Evolutionary conservation across 2,113 vertebrate genomes (phyloP), one percentile per base, ranked within the genome.

Genomic region (Macaca nemestrina): DNA sequence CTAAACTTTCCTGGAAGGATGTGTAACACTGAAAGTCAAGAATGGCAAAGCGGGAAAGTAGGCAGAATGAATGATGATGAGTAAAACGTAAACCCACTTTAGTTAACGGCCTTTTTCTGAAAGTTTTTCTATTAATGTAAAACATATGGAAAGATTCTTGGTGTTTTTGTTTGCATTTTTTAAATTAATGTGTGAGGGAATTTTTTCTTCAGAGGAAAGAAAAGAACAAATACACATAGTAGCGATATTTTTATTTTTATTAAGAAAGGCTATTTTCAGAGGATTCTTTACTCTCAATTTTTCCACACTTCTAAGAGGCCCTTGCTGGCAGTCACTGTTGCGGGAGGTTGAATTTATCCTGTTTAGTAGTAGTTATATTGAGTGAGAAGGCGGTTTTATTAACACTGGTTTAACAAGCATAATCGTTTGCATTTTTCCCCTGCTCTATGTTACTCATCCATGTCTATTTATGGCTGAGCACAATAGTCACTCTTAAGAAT

Each of bases 11-110:
- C 86, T 1, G 89, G 68, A 97, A 97, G 86, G 78, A 95, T 90
- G 59, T 48, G 0, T 59, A 82, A 90, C 59, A 45, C 55, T 92
- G 94, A 90, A 97, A 96, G 96, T 85, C 83, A 90, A 78, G 95
- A 85, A 90, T 0, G 0, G 75, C 95, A 80, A 45, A 97, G 85
- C 55, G 96, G 88, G 73, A 70, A 68, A 87, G 43, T 81, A 82
- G 85, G 80, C 92, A 97, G 95, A 64, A 11, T 70, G 85, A 89
- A 98, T 40, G 76, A 97, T 75, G 82, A 97, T 57, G 95, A 93
- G 68, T 95, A 92, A 90, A 97, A 97, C 68, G 82, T 98, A 95
- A 97, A 96, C 82, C 92, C 85, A 95, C 93, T 97, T 98, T 93
- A 96, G 95, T 98, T 97, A 95, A 95, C 79, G 90, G 68, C 86